Conservation (phyloP, 1,140 invertebrate genomes). For the Acromyrmex heyeri region DNA sequence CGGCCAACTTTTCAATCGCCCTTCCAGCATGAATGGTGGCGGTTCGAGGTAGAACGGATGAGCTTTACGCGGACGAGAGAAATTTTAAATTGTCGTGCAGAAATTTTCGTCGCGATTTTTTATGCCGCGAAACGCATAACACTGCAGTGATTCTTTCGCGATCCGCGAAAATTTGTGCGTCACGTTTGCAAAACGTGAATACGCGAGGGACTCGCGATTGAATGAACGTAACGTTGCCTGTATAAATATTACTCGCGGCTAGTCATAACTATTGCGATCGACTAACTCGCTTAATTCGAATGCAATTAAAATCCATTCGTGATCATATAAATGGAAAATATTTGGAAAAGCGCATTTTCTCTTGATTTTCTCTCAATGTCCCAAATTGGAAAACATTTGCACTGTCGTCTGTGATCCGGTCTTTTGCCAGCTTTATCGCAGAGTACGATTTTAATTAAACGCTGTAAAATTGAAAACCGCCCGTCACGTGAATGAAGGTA, state of each 20-base stretch:
- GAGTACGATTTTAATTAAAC: slow-evolving; percentile 34
- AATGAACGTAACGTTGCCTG: not conserved
- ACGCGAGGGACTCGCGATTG: not conserved
- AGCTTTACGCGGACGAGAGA: not conserved
- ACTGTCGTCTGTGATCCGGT: slow-evolving; percentile 16
- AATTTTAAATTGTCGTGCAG: slow-evolving; percentile 29
- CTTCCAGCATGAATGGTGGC: not conserved
- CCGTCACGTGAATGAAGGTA: not conserved
- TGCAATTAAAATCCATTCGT: slow-evolving; percentile 48
- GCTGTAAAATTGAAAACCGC: slow-evolving; percentile 33
- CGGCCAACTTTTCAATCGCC: slow-evolving; percentile 62
- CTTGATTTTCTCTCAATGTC: not conserved
- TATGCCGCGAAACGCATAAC: not conserved
- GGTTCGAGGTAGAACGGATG: not conserved
- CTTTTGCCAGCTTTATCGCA: slow-evolving; percentile 14
- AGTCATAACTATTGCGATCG: slow-evolving; percentile 25
- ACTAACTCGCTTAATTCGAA: slow-evolving; percentile 37
- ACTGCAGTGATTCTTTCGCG: not conserved
- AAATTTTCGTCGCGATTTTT: slow-evolving; percentile 7
- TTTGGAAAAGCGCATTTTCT: slow-evolving; percentile 16
- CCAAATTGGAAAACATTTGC: slow-evolving; percentile 38
- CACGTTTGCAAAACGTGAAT: not conserved
- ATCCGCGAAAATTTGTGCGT: not conserved
- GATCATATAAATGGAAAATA: slow-evolving; percentile 47
- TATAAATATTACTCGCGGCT: slow-evolving; percentile 30